These are phyloP conservation scores for Takifugu rubripes DNA, from an alignment of 2,797 vertebrate genomes.

Conservation along the genomic window DNA sequence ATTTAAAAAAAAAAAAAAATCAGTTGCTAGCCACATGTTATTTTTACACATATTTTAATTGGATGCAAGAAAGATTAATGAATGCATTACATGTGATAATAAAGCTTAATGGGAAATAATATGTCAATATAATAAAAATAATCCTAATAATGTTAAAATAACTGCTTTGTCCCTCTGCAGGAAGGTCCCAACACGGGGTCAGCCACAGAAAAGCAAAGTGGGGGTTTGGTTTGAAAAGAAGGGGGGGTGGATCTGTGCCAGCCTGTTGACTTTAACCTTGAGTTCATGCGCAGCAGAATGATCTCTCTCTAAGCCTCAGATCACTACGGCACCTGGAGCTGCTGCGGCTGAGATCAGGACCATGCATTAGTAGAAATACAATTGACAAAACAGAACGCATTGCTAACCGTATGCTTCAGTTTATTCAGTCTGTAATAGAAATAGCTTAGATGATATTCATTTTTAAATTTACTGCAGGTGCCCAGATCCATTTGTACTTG, in stretches of 20 bases:
- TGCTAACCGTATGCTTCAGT: too few relatives aligned
- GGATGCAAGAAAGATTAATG: conserved; percentile 53
- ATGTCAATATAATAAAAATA: conserved; percentile 4
- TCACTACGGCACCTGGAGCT: background rate
- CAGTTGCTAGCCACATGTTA: conserved; percentile 31
- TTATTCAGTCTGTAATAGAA: too few relatives aligned
- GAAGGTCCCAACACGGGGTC: conserved; percentile 56
- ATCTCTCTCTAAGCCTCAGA: conserved; percentile 8
- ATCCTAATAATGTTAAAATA: too few relatives aligned
- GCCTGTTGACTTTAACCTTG: conserved; percentile 22
- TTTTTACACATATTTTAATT: conserved; percentile 42
- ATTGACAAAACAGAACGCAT: background rate
- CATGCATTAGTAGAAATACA: background rate
- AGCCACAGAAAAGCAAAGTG: conserved; percentile 35
- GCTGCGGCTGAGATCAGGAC: background rate
- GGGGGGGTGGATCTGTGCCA: conserved; percentile 24
- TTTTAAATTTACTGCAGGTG: too few relatives aligned
- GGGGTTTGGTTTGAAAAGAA: conserved; percentile 24
- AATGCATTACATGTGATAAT: conserved; percentile 64
- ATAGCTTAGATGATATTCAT: too few relatives aligned
- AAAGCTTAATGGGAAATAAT: conserved; percentile 53
- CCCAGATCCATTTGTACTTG: too few relatives aligned
- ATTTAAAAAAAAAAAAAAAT: conserved; percentile 2
- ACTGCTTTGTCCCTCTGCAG: conserved; percentile 19
- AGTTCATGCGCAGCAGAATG: conserved; percentile 21